phyloP scores from a whole-genome alignment of 2,797 vertebrate genomes.

The Rhinichthys osculus region DNA sequence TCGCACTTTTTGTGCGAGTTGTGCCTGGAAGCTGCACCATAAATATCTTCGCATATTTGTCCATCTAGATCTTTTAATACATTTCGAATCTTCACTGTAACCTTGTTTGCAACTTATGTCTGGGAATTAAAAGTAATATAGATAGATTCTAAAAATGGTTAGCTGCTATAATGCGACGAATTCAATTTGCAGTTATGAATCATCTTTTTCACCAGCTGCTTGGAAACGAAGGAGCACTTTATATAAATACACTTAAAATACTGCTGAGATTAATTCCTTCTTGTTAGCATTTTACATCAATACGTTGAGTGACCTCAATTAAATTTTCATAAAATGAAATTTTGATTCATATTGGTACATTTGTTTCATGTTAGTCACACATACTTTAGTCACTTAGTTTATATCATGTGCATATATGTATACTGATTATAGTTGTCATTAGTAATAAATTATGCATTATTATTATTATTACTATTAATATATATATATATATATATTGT shows the following conservation, averaged over 20 bases:
- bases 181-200: slow-evolving; percentile 45
- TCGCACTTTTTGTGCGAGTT: background rate
- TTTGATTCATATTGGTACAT: background rate
- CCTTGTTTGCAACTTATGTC: slow-evolving; percentile 21
- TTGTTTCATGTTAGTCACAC: background rate
- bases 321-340: background rate
- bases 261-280: background rate
- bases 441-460: background rate
- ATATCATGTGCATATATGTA: background rate
- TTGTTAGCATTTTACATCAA: background rate
- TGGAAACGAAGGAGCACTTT: slow-evolving; percentile 2
- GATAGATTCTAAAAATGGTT: slow-evolving; percentile 28
- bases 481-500: no score
- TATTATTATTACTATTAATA: background rate
- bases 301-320: slow-evolving; percentile 5
- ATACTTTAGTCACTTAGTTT: background rate
- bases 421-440: background rate
- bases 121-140: slow-evolving; percentile 30
- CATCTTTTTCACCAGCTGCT: slow-evolving; percentile 28
- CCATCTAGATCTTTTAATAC: slow-evolving; percentile 30
- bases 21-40: background rate
- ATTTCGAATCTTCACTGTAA: slow-evolving; percentile 21
- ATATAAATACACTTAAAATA: slow-evolving; percentile 17
- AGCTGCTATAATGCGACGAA: slow-evolving; percentile 26
- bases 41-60: slow-evolving; percentile 33